phyloP scores from a whole-genome alignment of 2,113 vertebrate species.

The Equus quagga region DNA sequence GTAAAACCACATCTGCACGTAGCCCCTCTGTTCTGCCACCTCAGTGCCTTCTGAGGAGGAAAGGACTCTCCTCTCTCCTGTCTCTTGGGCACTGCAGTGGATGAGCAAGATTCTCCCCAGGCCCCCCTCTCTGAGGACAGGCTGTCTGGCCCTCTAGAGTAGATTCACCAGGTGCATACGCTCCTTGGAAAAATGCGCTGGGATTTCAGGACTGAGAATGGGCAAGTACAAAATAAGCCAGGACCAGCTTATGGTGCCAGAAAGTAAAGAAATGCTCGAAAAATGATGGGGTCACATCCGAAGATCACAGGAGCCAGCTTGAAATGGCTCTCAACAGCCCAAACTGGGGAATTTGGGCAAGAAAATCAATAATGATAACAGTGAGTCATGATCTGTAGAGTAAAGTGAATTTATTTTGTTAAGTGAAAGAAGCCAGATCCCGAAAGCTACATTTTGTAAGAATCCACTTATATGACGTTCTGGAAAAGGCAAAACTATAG shows the following conservation, averaged over 20 bases:
- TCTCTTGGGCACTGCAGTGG: background rate
- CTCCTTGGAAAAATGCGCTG: background rate
- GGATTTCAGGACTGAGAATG: background rate
- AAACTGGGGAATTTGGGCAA: background rate
- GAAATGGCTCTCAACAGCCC: background rate
- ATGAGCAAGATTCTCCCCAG: background rate
- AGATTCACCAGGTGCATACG: background rate
- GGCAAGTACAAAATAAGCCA: background rate
- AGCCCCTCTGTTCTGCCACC: background rate
- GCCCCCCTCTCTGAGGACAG: background rate
- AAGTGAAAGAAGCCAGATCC: constrained; percentile 6
- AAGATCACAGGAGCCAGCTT: background rate
- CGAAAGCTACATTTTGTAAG: background rate
- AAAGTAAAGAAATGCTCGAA: background rate
- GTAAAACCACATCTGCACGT: accelerated
- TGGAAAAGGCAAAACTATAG: background rate
- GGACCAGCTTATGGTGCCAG: background rate
- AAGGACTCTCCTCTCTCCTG: background rate
- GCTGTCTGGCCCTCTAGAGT: background rate
- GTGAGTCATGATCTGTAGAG: background rate
- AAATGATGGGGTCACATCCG: background rate
- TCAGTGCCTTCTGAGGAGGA: background rate
- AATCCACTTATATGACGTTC: background rate
- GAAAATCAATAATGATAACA: background rate
- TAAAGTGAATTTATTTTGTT: background rate